Percentiles rank a stretch among this genome's conserved stretches.
Evolutionary conservation across 2,797 vertebrate species (phyloP).

Genomic region (Dromococcyx pavoninus): DNA sequence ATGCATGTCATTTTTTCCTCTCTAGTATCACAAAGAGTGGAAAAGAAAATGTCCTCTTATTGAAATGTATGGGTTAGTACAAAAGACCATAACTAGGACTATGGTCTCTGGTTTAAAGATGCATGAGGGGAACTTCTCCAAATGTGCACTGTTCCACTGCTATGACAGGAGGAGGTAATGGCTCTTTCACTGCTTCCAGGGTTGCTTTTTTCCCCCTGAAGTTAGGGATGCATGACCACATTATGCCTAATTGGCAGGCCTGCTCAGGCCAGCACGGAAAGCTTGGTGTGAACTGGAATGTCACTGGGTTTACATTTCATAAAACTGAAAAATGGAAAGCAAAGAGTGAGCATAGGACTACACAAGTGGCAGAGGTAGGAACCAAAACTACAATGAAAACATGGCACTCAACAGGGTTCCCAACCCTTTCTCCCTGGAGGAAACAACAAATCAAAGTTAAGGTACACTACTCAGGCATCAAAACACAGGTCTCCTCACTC

Average conservation of each 20-base stretch:
- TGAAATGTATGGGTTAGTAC: background rate
- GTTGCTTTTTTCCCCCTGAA: background rate
- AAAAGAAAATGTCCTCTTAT: background rate
- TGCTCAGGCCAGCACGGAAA: background rate
- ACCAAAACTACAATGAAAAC: background rate
- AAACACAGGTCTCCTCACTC: background rate
- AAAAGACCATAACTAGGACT: background rate
- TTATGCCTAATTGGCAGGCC: background rate
- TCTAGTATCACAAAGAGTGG: background rate
- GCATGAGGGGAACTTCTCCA: background rate
- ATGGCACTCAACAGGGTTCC: background rate
- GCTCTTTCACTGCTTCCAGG: background rate
- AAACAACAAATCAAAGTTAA: background rate
- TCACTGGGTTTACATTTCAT: background rate
- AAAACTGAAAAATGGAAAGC: background rate
- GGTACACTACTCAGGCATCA: background rate
- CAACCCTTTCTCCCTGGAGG: background rate
- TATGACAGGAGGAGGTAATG: background rate
- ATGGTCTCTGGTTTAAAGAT: background rate
- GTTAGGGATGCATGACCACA: background rate
- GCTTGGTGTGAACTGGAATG: background rate
- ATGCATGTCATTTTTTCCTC: background rate
- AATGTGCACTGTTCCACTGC: background rate
- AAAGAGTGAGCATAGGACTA: background rate
- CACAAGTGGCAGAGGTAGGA: background rate